Conservation (phyloP, 37 sponge, comb jelly and placozoan genomes). For the Petrosia ficiformis region DNA sequence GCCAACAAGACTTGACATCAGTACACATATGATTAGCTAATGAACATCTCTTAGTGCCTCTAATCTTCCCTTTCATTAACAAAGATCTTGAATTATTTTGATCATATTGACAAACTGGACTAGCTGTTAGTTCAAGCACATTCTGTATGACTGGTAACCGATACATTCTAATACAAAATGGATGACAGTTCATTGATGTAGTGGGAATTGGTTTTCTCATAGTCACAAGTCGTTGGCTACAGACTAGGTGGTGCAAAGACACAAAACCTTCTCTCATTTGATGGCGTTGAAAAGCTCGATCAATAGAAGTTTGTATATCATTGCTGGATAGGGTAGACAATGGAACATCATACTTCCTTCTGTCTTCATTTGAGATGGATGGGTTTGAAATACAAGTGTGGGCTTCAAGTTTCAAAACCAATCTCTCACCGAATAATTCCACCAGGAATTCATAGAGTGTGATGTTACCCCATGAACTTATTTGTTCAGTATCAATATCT, state of each 20-base stretch:
- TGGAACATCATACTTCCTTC: too few species aligned
- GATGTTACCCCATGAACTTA: too few species aligned
- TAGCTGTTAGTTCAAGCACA: conserved; percentile 1
- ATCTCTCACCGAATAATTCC: conserved; percentile 61
- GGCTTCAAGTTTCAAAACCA: conserved; percentile 11
- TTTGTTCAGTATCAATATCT: too few species aligned
- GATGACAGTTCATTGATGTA: not conserved
- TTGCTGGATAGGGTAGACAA: not conserved
- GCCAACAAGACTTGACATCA: not conserved
- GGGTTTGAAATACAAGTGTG: not conserved
- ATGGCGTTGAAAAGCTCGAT: not conserved
- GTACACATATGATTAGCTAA: not conserved
- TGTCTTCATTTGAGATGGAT: not conserved
- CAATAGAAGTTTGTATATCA: not conserved
- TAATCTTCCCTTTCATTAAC: not conserved
- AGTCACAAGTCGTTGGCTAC: not conserved
- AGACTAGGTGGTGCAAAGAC: not conserved
- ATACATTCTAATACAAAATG: not conserved
- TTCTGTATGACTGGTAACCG: not conserved
- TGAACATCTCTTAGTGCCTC: not conserved
- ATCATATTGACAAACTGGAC: too few species aligned
- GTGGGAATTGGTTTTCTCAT: not conserved
- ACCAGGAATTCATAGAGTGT: conserved; percentile 38
- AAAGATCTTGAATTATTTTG: too few species aligned
- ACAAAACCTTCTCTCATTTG: conserved; percentile 8